Percentiles rank a stretch among this genome's conserved stretches.
phyloP scores from a whole-genome alignment of 2,113 vertebrate species.

The Fregata magnificens region DNA sequence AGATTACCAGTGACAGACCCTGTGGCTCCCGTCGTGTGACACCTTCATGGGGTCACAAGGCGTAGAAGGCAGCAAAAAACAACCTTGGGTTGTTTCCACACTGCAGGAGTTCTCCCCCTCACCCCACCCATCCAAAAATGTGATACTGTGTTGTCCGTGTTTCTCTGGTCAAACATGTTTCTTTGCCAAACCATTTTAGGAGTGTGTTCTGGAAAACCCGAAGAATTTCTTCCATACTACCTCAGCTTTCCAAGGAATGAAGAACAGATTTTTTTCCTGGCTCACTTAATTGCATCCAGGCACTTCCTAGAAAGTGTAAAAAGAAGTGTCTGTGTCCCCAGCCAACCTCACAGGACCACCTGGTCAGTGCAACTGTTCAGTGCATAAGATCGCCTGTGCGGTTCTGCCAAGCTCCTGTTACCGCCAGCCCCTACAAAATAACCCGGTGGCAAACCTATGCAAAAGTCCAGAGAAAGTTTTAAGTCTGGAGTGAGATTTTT shows the following conservation, averaged over 20 bases:
- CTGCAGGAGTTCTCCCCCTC: not conserved
- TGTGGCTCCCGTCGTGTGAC: not conserved
- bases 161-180: not conserved
- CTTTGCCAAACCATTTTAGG: not conserved
- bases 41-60: not conserved
- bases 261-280: not conserved
- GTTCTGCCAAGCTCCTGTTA: not conserved
- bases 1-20: not conserved
- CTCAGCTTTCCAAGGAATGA: constrained; percentile 24
- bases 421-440: not conserved
- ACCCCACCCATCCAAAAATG: not conserved
- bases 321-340: constrained; percentile 34
- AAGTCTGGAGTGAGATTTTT: not conserved
- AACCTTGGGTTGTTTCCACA: not conserved
- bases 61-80: not conserved
- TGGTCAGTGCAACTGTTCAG: constrained; percentile 15
- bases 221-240: not conserved
- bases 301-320: constrained; percentile 60
- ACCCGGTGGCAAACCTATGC: not conserved
- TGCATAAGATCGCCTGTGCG: not conserved
- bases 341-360: constrained; percentile 17
- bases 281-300: not conserved
- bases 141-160: not conserved
- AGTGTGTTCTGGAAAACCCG: not conserved
- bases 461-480: not conserved